Percentiles rank a stretch among this genome's conserved stretches.
Conservation (phyloP, 2,113 vertebrate species). For the Pelecanoides urinatrix region DNA sequence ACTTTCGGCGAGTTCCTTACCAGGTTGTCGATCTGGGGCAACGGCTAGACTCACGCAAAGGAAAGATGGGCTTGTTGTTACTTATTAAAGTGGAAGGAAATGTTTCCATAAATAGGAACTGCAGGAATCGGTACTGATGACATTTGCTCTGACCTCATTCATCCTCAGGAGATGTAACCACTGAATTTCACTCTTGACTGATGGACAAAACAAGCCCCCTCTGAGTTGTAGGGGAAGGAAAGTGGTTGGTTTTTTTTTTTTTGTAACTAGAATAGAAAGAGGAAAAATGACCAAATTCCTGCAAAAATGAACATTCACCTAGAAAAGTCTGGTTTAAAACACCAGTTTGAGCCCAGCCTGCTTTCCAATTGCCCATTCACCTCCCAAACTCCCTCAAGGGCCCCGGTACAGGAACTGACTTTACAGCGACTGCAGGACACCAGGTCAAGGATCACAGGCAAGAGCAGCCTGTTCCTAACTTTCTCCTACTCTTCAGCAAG, state of each 20-base stretch:
- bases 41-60: neutral
- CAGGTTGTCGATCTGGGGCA: neutral
- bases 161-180: neutral
- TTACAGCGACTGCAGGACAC: neutral
- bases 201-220: neutral
- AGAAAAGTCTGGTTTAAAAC: neutral
- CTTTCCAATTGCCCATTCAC: neutral
- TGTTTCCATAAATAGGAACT: neutral
- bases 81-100: neutral
- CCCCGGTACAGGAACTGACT: neutral
- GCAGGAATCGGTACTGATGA: neutral
- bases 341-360: neutral
- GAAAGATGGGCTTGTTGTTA: neutral
- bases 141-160: neutral
- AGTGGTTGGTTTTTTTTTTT: neutral
- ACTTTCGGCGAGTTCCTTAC: neutral
- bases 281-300: neutral
- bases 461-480: neutral
- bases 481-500: neutral
- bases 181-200: neutral
- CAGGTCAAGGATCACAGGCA: neutral
- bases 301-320: neutral
- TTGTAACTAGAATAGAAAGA: neutral
- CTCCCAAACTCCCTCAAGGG: neutral
- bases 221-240: neutral